phyloP scores from a whole-genome alignment of 2,797 vertebrate species.

The Chloroceryle inda region DNA sequence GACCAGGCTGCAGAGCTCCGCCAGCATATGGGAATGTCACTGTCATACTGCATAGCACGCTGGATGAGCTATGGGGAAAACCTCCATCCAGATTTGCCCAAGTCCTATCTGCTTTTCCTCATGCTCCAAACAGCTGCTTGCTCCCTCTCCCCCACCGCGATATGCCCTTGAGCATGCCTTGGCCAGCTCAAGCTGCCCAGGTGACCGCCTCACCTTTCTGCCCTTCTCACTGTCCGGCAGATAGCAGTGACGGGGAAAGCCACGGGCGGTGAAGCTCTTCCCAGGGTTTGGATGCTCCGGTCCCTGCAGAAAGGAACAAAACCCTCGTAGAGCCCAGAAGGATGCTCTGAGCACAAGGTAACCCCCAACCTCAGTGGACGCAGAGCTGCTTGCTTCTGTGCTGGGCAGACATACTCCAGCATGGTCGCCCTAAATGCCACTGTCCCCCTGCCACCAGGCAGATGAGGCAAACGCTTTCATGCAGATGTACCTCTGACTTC shows the following conservation, averaged over 20 bases:
- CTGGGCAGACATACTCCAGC: fast-evolving
- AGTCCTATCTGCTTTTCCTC: not conserved
- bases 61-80: not conserved
- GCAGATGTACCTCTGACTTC: not conserved
- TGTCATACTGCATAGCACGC: not conserved
- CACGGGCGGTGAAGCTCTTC: conserved; percentile 93
- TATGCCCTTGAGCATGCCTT: not conserved
- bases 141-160: not conserved
- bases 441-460: not conserved
- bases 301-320: conserved; percentile 80
- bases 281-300: conserved; percentile 94
- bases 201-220: conserved; percentile 84
- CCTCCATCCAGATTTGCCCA: not conserved
- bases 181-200: fast-evolving
- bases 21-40: fast-evolving
- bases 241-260: conserved; percentile 96
- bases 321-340: not conserved
- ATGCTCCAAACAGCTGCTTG: not conserved
- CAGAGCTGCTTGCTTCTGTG: not conserved
- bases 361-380: not conserved
- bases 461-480: fast-evolving
- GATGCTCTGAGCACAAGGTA: not conserved
- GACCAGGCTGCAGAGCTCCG: not conserved
- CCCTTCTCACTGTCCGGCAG: conserved; percentile 95
- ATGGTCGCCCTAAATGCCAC: not conserved